Evolutionary conservation across 2,113 vertebrate genomes (phyloP), one percentile per base, ranked within the genome.

Genomic region (Limnothrissa miodon): DNA sequence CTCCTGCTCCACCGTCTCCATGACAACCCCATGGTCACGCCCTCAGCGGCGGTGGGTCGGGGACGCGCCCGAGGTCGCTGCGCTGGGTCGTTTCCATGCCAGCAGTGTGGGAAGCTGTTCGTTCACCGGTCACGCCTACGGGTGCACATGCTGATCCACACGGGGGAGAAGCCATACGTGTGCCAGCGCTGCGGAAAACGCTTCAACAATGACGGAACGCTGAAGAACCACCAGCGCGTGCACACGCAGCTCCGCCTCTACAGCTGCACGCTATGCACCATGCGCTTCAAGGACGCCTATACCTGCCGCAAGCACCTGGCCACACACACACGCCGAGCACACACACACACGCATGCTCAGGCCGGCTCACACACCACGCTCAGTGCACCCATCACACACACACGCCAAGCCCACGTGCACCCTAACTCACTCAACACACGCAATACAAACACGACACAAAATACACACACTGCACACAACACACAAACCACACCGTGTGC

Each of bases 221-320:
- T 89, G 23, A 86, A 86, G 78, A 89, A 87, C 82, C 88, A 89
- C 83, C 84, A 81, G 19, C 83, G 86, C 3, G 86, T 87, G 6
- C 86, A 87, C 82, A 84, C 80, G 25, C 81, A 85, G 79, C 19
- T 87, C 5, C 86, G 83, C 25, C 66, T 85, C 0, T 83, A 80
- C 53, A 79, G 87, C 88, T 91, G 92, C 82, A 74, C 59, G 0
- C 89, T 78, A 23, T 92, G 92, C 59, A 0, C 86, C 78, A 87
- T 44, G 53, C 87, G 85, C 11, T 91, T 91, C 86, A 81, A 59
- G 66, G 89, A 85, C 36, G 86, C 90, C 83, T 90, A 4, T 92
- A 93, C 88, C 2, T 91, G 8, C 89, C 88, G 87, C 13, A 92
- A 87, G 82, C 91, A 91, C 89, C 56, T 85, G 79, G 70, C 48